Evolutionary conservation across 2,888 invertebrate species (phyloP).

Genomic region (Troides helena): DNA sequence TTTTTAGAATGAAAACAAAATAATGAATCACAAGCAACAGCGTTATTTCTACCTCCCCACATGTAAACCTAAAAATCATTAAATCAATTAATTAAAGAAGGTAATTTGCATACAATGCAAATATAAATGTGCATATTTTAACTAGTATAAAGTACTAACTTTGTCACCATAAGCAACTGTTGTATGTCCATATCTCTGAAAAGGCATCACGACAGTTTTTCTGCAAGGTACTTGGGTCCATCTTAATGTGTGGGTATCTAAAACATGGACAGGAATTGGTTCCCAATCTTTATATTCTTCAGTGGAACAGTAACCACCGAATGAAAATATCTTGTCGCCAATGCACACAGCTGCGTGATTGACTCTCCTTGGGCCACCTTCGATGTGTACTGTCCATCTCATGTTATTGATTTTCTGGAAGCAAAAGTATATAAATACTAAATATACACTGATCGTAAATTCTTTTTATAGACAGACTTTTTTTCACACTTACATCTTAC

Average conservation of each 20-base stretch:
- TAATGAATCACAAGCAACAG: conserved; percentile 87
- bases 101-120: conserved; percentile 3
- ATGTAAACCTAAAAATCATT: conserved; percentile 82
- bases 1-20: conserved; percentile 89
- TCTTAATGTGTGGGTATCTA: conserved; percentile 86
- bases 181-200: conserved; percentile 96
- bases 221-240: conserved; percentile 80
- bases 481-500: conserved; percentile 4
- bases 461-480: neutral
- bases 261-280: conserved; percentile 92
- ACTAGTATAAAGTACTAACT: conserved; percentile 47
- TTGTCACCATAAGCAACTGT: conserved; percentile 88
- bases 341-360: conserved; percentile 95
- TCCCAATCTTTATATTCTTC: conserved; percentile 87
- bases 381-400: conserved; percentile 92
- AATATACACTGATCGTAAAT: neutral
- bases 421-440: conserved; percentile 8
- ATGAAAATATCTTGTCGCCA: conserved; percentile 90
- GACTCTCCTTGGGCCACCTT: conserved; percentile 94
- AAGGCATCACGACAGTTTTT: conserved; percentile 82
- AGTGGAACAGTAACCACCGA: conserved; percentile 95
- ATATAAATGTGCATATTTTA: conserved; percentile 6
- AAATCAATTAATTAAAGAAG: conserved; percentile 22
- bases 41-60: conserved; percentile 96
- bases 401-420: conserved; percentile 59